phyloP scores from a whole-genome alignment of 2,888 invertebrate species.

The Andrena dorsata region DNA sequence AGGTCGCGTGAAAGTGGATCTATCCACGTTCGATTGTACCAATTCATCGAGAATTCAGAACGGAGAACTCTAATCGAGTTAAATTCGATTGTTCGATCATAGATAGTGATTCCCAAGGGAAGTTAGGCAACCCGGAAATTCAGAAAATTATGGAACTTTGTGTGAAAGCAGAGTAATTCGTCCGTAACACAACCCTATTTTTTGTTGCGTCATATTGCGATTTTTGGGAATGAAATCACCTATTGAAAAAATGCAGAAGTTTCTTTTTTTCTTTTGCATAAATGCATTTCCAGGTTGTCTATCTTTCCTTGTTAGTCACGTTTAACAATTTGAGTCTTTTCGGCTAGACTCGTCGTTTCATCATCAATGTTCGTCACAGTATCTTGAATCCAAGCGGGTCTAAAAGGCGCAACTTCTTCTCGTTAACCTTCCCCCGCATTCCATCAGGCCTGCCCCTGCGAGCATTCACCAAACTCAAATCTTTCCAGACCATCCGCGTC shows the following conservation, averaged over 20 bases:
- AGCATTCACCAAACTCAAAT: neutral
- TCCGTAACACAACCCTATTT: no score
- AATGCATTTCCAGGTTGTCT: no score
- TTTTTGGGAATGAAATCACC: no score
- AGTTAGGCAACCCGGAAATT: no score
- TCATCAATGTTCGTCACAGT: neutral
- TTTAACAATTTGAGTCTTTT: no score
- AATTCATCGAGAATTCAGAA: neutral
- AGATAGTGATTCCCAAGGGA: neutral
- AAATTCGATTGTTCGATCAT: neutral
- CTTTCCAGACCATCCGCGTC: neutral
- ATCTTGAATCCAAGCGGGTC: neutral
- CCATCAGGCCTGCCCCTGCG: neutral
- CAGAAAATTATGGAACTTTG: no score
- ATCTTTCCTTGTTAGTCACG: no score
- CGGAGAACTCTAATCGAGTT: neutral
- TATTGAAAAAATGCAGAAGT: no score
- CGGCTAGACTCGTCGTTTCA: neutral
- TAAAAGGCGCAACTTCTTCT: neutral
- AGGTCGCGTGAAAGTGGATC: constrained; percentile 66
- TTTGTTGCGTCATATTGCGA: no score
- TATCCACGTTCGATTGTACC: constrained; percentile 2
- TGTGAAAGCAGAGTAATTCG: no score
- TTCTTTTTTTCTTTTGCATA: no score
- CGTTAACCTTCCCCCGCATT: neutral